phyloP scores from a whole-genome alignment of 2,797 vertebrate species.

The Xenentodon cancila region DNA sequence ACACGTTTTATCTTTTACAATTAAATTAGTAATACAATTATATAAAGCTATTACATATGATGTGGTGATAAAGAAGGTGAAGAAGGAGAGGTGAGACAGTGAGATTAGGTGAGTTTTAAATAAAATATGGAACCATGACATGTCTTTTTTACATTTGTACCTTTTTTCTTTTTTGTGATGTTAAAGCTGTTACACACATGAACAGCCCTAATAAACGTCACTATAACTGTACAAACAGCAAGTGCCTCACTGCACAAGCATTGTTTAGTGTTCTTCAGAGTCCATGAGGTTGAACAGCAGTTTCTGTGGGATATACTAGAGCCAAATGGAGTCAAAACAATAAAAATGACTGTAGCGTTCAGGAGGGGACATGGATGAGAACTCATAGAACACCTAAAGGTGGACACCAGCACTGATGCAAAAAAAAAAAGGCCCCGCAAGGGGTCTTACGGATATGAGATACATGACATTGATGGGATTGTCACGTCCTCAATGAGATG shows the following conservation, averaged over 20 bases:
- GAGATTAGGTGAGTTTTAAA: neutral
- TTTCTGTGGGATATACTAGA: constrained; percentile 23
- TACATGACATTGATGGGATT: too few relatives aligned
- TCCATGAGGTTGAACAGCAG: constrained; percentile 39
- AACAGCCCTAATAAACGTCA: neutral
- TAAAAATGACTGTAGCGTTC: constrained; percentile 34
- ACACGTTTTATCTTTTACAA: constrained; percentile 32
- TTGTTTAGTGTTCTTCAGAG: constrained; percentile 45
- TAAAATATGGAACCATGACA: neutral
- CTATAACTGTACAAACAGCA: constrained; percentile 4
- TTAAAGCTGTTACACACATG: neutral
- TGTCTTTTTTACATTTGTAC: neutral
- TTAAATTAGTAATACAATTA: constrained; percentile 41
- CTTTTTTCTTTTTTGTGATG: neutral
- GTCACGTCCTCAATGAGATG: too few relatives aligned
- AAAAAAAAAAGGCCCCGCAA: too few relatives aligned
- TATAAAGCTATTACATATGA: constrained; percentile 21
- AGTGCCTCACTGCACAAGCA: constrained; percentile 16
- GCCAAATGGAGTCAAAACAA: constrained; percentile 27
- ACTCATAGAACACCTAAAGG: constrained; percentile 1
- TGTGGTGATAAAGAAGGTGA: neutral
- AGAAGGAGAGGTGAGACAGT: too few relatives aligned
- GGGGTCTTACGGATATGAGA: too few relatives aligned
- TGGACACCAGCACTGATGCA: too few relatives aligned
- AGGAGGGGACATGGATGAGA: constrained; percentile 16